Evolutionary conservation across 2,797 vertebrate genomes (phyloP).

Genomic region (Allenopithecus nigroviridis): DNA sequence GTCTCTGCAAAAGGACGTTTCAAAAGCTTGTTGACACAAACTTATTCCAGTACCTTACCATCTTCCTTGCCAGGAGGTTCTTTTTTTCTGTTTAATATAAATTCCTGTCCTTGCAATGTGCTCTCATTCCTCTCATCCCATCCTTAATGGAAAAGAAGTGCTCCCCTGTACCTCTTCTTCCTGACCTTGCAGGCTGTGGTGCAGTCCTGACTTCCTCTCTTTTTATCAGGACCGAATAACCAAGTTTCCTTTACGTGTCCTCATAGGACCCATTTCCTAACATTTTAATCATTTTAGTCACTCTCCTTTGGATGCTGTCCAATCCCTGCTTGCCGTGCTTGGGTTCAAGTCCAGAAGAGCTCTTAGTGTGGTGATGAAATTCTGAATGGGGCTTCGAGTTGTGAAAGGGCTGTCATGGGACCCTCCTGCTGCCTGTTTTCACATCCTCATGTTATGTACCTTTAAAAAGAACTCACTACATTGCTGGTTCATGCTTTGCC

Average conservation of each 20-base stretch:
- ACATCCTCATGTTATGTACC: neutral
- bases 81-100: neutral
- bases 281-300: neutral
- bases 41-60: neutral
- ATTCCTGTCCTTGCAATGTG: neutral
- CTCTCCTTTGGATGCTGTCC: neutral
- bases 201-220: neutral
- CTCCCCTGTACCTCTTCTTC: neutral
- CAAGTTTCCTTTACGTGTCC: neutral
- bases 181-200: neutral
- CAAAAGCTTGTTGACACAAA: neutral
- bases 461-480: neutral
- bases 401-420: neutral
- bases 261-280: neutral
- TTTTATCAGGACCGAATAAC: neutral
- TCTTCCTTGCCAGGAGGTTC: constrained; percentile 23
- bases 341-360: neutral
- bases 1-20: constrained; percentile 22
- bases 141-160: neutral
- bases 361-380: neutral
- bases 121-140: neutral
- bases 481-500: neutral
- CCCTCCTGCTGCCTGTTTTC: neutral
- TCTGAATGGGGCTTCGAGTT: neutral
- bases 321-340: neutral